Evolutionary conservation across 2,888 invertebrate genomes (phyloP).

Genomic region (Leptopilina drosophilae): DNA sequence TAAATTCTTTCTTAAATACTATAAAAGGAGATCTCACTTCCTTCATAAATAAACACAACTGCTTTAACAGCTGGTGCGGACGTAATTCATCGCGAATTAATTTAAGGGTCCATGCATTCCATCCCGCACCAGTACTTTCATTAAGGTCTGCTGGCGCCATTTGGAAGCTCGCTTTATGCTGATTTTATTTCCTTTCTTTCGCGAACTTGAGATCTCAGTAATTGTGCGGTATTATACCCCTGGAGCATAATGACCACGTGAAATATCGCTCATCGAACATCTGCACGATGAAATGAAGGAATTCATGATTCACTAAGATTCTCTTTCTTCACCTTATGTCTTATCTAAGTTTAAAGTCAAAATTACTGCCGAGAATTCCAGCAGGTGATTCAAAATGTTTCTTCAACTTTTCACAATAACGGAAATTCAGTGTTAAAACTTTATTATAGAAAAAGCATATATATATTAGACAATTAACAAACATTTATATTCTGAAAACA

Average conservation of each 20-base stretch:
- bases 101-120: slow-evolving; percentile 73
- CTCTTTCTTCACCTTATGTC: slow-evolving; percentile 5
- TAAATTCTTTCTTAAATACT: slow-evolving; percentile 49
- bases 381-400: not conserved
- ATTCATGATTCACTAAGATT: slow-evolving; percentile 59
- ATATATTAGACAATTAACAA: no score
- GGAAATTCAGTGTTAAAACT: no score
- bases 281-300: slow-evolving; percentile 61
- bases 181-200: slow-evolving; percentile 77
- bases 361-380: slow-evolving; percentile 13
- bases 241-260: slow-evolving; percentile 69
- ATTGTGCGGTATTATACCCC: slow-evolving; percentile 75
- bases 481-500: no score
- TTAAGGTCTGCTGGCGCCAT: slow-evolving; percentile 76
- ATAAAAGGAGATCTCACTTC: slow-evolving; percentile 69
- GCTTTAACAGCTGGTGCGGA: slow-evolving; percentile 76
- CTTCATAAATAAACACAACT: slow-evolving; percentile 77
- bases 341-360: slow-evolving; percentile 39
- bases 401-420: no score
- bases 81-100: slow-evolving; percentile 78
- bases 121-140: slow-evolving; percentile 74
- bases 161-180: slow-evolving; percentile 76
- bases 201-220: slow-evolving; percentile 74
- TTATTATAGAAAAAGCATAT: no score
- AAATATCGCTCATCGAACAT: slow-evolving; percentile 72